phyloP scores from a whole-genome alignment of 2,888 invertebrate genomes.

The Melanchra persicariae region DNA sequence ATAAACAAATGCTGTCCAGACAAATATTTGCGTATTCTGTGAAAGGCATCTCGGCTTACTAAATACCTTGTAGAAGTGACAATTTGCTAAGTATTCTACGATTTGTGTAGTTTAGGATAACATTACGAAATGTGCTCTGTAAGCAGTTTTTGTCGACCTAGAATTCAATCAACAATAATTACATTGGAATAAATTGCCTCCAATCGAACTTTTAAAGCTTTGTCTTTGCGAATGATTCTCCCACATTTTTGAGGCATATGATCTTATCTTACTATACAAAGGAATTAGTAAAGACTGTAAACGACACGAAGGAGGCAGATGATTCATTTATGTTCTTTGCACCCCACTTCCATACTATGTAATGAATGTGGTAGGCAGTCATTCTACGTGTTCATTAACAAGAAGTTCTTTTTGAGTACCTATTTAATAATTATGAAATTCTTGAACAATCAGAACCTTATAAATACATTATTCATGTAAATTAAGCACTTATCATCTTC shows the following conservation, averaged over 20 bases:
- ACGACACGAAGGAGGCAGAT: neutral
- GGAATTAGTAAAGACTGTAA: neutral
- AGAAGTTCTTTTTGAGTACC: neutral
- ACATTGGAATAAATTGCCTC: neutral
- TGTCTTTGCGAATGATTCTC: neutral
- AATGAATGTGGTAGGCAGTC: neutral
- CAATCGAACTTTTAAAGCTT: neutral
- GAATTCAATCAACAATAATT: neutral
- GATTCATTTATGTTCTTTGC: no score
- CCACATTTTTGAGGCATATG: neutral
- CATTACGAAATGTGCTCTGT: neutral
- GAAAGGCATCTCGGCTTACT: conserved; percentile 36
- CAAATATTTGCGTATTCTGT: conserved; percentile 53
- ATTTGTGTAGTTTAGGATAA: neutral
- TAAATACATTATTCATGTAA: neutral
- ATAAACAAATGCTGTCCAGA: conserved; percentile 37
- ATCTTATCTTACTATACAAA: neutral
- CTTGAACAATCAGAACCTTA: neutral
- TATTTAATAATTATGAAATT: neutral
- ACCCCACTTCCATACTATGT: neutral
- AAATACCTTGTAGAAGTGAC: conserved; percentile 64
- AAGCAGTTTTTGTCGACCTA: neutral
- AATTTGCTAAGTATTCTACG: neutral
- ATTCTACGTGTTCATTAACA: neutral
- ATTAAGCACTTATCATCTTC: neutral